Evolutionary conservation across 2,888 invertebrate genomes (phyloP).

Genomic region (Diplolepis rosae): DNA sequence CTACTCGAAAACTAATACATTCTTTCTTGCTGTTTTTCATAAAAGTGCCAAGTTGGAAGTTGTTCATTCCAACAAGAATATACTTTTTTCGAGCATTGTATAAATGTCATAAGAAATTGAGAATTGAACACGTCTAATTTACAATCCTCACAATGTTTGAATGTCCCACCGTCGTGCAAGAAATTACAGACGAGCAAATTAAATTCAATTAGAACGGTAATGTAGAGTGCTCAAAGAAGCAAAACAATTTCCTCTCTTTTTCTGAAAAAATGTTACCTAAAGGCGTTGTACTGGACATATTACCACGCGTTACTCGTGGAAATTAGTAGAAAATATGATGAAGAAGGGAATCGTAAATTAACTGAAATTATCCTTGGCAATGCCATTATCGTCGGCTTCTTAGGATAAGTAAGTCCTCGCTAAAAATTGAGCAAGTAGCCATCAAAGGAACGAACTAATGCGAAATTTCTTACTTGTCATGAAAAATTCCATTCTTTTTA

Average conservation of each 20-base stretch:
- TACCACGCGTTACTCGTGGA: constrained; percentile 12
- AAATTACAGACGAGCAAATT: constrained; percentile 7
- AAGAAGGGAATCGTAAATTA: constrained; percentile 31
- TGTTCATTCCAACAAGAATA: not conserved
- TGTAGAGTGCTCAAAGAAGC: constrained; percentile 14
- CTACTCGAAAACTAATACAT: no score
- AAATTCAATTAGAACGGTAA: constrained; percentile 23
- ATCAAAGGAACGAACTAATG: constrained; percentile 12
- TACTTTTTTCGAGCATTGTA: constrained; percentile 1
- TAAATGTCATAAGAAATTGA: not conserved
- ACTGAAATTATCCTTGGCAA: constrained; percentile 22
- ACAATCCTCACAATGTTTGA: constrained; percentile 18
- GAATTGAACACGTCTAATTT: constrained; percentile 12
- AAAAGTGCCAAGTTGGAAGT: no score
- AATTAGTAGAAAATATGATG: constrained; percentile 26
- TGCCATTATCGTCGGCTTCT: constrained; percentile 26
- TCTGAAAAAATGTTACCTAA: constrained; percentile 24
- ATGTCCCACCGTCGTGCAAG: not conserved
- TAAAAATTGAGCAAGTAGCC: constrained; percentile 22
- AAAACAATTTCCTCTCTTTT: constrained; percentile 9
- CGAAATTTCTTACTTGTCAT: not conserved
- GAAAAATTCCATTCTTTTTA: constrained; percentile 8
- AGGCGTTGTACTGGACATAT: constrained; percentile 26
- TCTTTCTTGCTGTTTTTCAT: no score
- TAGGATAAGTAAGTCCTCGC: constrained; percentile 8